phyloP scores from a whole-genome alignment of 2,797 vertebrate species.

The Pogoniulus pusillus region DNA sequence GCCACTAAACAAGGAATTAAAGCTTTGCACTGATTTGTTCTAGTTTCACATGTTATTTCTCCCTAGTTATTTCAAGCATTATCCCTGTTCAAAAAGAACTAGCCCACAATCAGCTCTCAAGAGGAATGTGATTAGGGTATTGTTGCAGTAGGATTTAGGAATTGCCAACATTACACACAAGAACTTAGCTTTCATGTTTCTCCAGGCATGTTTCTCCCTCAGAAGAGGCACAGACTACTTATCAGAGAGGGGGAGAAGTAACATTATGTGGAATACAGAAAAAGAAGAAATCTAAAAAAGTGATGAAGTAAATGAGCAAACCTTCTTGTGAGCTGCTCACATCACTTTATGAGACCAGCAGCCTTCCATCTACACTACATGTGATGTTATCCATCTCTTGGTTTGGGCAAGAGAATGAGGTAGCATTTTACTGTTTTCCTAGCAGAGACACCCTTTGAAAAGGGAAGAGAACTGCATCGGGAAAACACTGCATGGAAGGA shows the following conservation, averaged over 20 bases:
- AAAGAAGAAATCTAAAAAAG: too few species aligned
- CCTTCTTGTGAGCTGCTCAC: background rate
- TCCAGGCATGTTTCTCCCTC: background rate
- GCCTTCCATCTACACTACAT: background rate
- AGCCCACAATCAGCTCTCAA: background rate
- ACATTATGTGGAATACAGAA: background rate
- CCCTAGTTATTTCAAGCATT: background rate
- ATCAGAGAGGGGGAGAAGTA: background rate
- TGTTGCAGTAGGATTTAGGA: slow-evolving; percentile 6
- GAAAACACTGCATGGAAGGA: background rate
- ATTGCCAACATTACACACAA: background rate
- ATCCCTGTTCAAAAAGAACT: background rate
- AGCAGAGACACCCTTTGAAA: background rate
- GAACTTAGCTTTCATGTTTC: background rate
- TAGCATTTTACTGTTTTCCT: background rate
- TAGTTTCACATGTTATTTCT: background rate
- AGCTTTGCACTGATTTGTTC: background rate
- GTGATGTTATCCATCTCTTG: background rate
- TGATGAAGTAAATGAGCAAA: background rate
- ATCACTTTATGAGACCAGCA: background rate
- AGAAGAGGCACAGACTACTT: background rate
- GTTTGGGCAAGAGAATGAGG: background rate
- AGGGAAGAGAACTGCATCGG: background rate
- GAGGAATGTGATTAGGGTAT: background rate
- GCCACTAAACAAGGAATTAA: background rate